phyloP scores from a whole-genome alignment of 2,888 invertebrate species.

The Chrysopilus asiliformis region DNA sequence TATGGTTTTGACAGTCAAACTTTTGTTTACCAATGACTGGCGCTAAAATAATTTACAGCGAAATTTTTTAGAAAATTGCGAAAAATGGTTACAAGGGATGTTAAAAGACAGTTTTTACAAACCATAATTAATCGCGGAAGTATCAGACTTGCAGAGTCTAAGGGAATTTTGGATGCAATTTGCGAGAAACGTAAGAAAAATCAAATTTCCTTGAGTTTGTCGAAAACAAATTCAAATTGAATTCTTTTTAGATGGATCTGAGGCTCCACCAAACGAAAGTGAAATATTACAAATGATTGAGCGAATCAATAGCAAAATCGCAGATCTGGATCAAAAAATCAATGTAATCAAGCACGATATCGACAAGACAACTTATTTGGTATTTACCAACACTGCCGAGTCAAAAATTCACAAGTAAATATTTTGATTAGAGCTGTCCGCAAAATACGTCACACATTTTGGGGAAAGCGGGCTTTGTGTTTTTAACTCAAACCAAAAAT shows the following conservation, averaged over 20 bases:
- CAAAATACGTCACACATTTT: too few species aligned
- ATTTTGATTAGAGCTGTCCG: too few species aligned
- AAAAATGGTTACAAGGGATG: too few species aligned
- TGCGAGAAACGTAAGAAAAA: constrained; percentile 17
- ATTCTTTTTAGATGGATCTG: neutral
- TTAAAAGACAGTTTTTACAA: too few species aligned
- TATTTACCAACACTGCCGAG: constrained; percentile 18
- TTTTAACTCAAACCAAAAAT: too few species aligned
- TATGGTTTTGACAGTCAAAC: too few species aligned
- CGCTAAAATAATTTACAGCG: too few species aligned
- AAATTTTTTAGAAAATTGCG: too few species aligned
- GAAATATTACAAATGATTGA: constrained; percentile 16
- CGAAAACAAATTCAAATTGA: neutral
- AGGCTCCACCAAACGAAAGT: constrained; percentile 7
- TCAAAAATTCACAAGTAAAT: constrained; percentile 16
- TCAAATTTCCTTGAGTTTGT: neutral
- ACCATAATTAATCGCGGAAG: too few species aligned
- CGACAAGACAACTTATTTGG: constrained; percentile 16
- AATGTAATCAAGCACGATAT: constrained; percentile 20
- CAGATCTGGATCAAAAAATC: constrained; percentile 20
- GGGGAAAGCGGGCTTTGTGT: too few species aligned
- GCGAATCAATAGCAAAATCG: constrained; percentile 17
- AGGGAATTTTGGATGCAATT: constrained; percentile 15
- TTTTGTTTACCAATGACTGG: too few species aligned
- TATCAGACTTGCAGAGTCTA: too few species aligned